Evolutionary conservation across 2,113 vertebrate genomes (phyloP), one percentile per base, ranked within the genome.

Genomic region (Microtus oregoni): DNA sequence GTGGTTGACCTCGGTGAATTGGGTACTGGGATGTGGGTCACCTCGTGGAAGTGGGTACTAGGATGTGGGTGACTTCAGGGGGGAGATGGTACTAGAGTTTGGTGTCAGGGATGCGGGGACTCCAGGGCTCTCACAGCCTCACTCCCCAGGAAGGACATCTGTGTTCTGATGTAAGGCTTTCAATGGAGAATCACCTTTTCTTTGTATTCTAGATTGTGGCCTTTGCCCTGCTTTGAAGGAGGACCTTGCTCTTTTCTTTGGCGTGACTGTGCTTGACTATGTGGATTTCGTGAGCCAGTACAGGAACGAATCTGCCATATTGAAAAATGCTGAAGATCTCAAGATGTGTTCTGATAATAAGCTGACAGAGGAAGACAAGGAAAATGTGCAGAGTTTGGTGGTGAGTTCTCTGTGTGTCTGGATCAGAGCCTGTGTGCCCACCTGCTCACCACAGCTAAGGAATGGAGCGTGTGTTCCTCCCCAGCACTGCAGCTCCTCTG

Each of bases 271-370:
- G 7, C 7, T 52, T 2, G 22, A 82, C 1, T 72, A 87, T 26
- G 0, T 67, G 35, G 0, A 0, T 0, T 7, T 22, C 2, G 0
- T 90, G 35, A 0, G 0, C 1, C 12, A 20, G 13, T 92, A 30
- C 44, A 3, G 1, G 0, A 1, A 0, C 1, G 0, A 35, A 19
- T 0, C 28, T 44, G 1, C 0, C 3, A 0, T 38, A 13, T 0
- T 91, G 73, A 0, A 7, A 0, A n/a, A 8, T 7, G 30, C 44
- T 26, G 2, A 0, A 26, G 5, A 1, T 0, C 8, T 87, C 11
- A 96, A 94, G 75, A 1, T 2, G 1, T 91, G 95, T 14, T 0
- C 3, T 4, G 82, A 94, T 50, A 1, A 0, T 0, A 91, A 38
- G 5, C 1, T 94, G 47, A 87, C 92, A 0, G 5, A 5, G 2